Percentiles rank a stretch among this genome's conserved stretches.
These are phyloP conservation scores for Terrapene triunguis DNA, from an alignment of 2,113 vertebrate species.

Conservation along the genomic window DNA sequence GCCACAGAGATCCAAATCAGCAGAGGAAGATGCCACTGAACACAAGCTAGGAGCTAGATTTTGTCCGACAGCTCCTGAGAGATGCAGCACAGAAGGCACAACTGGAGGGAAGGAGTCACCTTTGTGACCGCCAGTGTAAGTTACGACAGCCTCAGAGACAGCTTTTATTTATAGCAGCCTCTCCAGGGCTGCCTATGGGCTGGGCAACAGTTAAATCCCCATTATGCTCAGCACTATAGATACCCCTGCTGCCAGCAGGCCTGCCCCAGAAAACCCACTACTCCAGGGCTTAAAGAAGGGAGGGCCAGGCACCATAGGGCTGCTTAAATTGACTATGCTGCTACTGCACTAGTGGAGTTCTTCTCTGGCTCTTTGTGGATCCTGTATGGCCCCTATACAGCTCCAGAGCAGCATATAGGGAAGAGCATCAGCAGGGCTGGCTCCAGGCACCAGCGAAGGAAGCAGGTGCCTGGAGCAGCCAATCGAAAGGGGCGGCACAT, in stretches of 20 bases:
- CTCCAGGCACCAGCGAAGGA: too few species aligned
- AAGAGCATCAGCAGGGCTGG: background rate
- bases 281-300: background rate
- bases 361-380: background rate
- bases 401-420: background rate
- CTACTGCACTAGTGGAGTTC: background rate
- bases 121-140: background rate
- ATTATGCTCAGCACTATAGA: accelerated
- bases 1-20: background rate
- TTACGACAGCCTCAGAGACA: background rate
- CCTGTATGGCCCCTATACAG: accelerated
- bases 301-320: background rate
- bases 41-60: background rate
- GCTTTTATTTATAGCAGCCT: background rate
- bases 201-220: background rate
- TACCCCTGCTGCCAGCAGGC: background rate
- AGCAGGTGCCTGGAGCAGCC: too few species aligned
- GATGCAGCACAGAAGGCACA: background rate
- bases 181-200: background rate
- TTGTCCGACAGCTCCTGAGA: background rate
- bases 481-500: too few species aligned
- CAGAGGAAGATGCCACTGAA: background rate
- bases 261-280: background rate
- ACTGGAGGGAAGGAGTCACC: background rate
- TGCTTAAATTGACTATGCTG: accelerated